Evolutionary conservation across 2,113 vertebrate species (phyloP).

Genomic region (Heptranchias perlo): DNA sequence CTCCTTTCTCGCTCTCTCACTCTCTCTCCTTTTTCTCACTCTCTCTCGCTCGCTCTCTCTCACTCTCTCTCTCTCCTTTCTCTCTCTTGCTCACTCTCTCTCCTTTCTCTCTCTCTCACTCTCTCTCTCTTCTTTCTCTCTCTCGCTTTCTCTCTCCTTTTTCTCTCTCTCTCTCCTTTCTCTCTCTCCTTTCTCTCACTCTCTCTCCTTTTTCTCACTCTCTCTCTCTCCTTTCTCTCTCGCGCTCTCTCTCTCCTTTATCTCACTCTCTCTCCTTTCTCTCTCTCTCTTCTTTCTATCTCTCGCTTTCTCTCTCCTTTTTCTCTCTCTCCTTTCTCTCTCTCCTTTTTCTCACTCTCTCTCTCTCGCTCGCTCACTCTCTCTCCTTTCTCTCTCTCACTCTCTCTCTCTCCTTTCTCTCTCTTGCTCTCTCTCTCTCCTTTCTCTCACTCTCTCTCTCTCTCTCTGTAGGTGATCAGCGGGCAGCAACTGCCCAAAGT

Average conservation of each 20-base stretch:
- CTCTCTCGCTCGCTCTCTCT: too few relatives aligned
- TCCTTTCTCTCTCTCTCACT: background rate
- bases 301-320: background rate
- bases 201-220: background rate
- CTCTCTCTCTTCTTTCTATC: background rate
- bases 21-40: background rate
- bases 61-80: background rate
- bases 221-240: background rate
- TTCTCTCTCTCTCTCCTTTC: background rate
- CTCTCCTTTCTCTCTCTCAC: background rate
- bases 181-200: background rate
- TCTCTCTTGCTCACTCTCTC: background rate
- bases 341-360: background rate
- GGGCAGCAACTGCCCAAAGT: slow-evolving; percentile 91
- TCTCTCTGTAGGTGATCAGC: slow-evolving; percentile 73
- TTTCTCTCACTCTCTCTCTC: background rate
- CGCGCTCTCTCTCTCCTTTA: background rate
- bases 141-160: background rate
- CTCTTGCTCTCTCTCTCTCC: background rate
- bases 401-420: background rate
- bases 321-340: background rate
- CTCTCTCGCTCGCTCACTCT: background rate
- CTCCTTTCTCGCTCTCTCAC: background rate
- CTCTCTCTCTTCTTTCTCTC: background rate
- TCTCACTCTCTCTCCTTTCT: background rate